These are phyloP conservation scores for Gymnoscopelus braueri DNA, from an alignment of 2,797 vertebrate genomes.

Conservation along the genomic window DNA sequence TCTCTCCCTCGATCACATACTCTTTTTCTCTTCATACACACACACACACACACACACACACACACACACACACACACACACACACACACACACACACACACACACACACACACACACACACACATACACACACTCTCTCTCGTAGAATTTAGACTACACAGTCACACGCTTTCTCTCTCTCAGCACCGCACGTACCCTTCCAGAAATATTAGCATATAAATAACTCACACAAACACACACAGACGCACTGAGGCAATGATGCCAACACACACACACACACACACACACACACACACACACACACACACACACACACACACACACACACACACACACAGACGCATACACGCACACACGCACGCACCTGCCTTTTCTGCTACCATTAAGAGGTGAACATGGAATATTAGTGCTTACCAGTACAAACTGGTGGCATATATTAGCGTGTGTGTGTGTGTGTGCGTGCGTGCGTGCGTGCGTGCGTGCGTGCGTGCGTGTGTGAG, in stretches of 20 bases:
- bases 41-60: slow-evolving; percentile 4
- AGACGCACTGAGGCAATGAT: slow-evolving; percentile 34
- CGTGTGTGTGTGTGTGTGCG: slow-evolving; percentile 1
- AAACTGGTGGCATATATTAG: slow-evolving; percentile 38
- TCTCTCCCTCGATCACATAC: slow-evolving; percentile 29
- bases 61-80: slow-evolving; percentile 11
- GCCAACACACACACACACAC: slow-evolving; percentile 1
- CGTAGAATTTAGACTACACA: background rate
- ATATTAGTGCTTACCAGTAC: slow-evolving; percentile 41
- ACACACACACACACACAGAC: background rate
- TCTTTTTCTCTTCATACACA: slow-evolving; percentile 1
- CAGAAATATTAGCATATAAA: slow-evolving; percentile 73
- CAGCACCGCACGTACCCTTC: slow-evolving; percentile 46
- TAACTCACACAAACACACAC: slow-evolving; percentile 59
- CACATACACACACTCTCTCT: background rate
- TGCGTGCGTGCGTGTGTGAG: background rate
- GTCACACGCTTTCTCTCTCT: background rate
- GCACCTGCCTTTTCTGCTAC: slow-evolving; percentile 38
- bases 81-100: too few species aligned
- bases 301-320: slow-evolving; percentile 3
- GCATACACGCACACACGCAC: background rate
- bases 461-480: background rate
- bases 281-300: background rate
- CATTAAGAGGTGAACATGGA: slow-evolving; percentile 53
- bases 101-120: slow-evolving; percentile 11